These are phyloP conservation scores for Xestobium rufovillosum DNA, from an alignment of 2,888 invertebrate genomes.

Conservation along the genomic window DNA sequence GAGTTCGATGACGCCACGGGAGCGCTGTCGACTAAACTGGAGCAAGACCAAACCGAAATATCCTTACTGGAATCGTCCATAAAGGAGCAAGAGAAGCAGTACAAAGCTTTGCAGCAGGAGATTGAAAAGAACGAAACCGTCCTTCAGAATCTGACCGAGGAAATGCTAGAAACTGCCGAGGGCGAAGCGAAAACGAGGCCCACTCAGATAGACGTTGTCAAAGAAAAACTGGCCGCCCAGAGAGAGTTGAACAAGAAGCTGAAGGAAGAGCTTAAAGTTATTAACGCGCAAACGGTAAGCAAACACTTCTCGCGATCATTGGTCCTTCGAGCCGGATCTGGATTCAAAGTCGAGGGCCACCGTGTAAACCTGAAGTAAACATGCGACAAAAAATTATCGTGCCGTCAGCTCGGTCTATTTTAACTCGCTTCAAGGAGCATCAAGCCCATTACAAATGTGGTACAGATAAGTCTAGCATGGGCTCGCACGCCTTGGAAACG, in stretches of 20 bases:
- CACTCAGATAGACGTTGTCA: slow-evolving; percentile 1
- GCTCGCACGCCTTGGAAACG: too few relatives aligned
- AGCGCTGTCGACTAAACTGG: background rate
- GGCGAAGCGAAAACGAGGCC: background rate
- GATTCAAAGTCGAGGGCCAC: too few relatives aligned
- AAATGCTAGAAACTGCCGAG: background rate
- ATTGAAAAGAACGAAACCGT: slow-evolving; percentile 2
- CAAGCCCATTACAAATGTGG: too few relatives aligned
- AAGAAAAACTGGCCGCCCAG: slow-evolving; percentile 1
- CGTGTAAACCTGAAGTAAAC: too few relatives aligned
- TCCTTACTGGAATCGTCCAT: background rate
- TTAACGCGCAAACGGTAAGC: background rate
- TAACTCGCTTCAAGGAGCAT: too few relatives aligned
- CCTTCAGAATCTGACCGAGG: background rate
- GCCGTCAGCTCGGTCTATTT: too few relatives aligned
- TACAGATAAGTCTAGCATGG: too few relatives aligned
- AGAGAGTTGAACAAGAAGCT: slow-evolving; percentile 3
- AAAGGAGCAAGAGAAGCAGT: background rate
- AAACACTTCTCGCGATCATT: too few relatives aligned
- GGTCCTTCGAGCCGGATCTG: too few relatives aligned
- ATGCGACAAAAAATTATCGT: too few relatives aligned
- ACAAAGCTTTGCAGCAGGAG: slow-evolving; percentile 3
- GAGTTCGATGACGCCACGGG: slow-evolving; percentile 1
- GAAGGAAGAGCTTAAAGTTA: background rate
- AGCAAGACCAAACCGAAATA: background rate